Base-by-base conservation (phyloP, 2,888 invertebrate species). In the Xestoiulus laeticollis region DNA sequence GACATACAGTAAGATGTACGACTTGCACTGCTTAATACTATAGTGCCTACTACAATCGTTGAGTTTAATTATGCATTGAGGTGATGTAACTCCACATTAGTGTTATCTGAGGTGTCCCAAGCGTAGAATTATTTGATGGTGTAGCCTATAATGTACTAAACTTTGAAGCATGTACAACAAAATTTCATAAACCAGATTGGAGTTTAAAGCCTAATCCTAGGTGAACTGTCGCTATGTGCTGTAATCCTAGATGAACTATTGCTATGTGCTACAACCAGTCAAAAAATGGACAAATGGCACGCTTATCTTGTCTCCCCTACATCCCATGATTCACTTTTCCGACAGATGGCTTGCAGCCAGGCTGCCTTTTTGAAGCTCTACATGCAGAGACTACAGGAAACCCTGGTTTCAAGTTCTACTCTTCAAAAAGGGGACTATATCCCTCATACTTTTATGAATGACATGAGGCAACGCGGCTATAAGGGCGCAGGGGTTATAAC, bases 341-440 rank as follows among this genome's bases (percentile, higher is more conserved):
- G 78, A 78, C 78, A 78, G 78, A 78, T 78, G 78, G 78, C 14
- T 22, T 12, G 78, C 78, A 78, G 78, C 30, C 78, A 78, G 78
- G 26, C 78, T 12, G 30, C 30, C 12, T 78, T 78, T 78, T 78
- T 68, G n/a, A 78, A 78, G 30, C 5, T 59, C 48, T 48, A 38
- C 33, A 38, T 38, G 6, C 33, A 5, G 33, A 38, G 33, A n/a
- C 68, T 30, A 30, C 78, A 30, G 78, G 78, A 78, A 78, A 78
- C 78, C 30, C 78, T 78, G 78, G 78, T 78, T 78, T 78, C 78
- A 14, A 78, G 26, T 78, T 78, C 78, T 8, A 30, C 26, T 26
- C 78, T 78, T 10, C 8, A 78, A 78, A 78, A 78, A 22, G 78
- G 78, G 78, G 68, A 30, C 26, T 26, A 8, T 68, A 2, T 1